Evolutionary conservation across 2,888 invertebrate species (phyloP).

Genomic region (Mayetiola destructor): DNA sequence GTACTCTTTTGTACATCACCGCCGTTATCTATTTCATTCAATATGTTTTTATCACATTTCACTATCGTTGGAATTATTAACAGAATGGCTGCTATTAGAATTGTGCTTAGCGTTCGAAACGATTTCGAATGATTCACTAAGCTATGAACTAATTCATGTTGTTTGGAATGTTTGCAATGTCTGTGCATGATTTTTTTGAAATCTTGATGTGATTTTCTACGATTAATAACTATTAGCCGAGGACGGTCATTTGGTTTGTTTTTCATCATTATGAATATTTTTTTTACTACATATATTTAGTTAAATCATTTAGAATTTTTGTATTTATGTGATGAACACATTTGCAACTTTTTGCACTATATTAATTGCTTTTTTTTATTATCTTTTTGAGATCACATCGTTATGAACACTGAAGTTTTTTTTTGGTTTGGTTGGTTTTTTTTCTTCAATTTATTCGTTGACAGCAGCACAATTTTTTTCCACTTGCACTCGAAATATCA

Average conservation of each 20-base stretch:
- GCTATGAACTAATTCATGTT: background rate
- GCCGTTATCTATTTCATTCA: background rate
- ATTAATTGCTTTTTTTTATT: background rate
- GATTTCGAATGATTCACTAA: background rate
- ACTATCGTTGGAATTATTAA: constrained; percentile 7
- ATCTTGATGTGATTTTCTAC: too few species aligned
- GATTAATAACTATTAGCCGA: too few species aligned
- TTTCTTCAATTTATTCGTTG: too few species aligned
- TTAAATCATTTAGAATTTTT: too few species aligned
- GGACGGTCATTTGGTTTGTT: background rate
- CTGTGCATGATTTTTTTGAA: background rate
- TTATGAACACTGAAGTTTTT: too few species aligned
- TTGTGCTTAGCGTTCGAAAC: background rate
- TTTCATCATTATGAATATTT: constrained; percentile 6
- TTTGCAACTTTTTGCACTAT: background rate
- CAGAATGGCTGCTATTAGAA: background rate
- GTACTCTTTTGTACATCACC: constrained; percentile 1
- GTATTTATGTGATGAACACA: too few species aligned
- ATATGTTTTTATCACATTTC: constrained; percentile 4
- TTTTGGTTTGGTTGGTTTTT: too few species aligned
- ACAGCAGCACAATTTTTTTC: too few species aligned
- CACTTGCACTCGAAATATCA: too few species aligned
- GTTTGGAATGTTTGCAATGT: background rate
- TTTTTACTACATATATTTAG: background rate
- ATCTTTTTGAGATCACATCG: background rate